These are phyloP conservation scores for Phalacrocorax brasilianus DNA, from an alignment of 2,113 vertebrate genomes.

Conservation along the genomic window DNA sequence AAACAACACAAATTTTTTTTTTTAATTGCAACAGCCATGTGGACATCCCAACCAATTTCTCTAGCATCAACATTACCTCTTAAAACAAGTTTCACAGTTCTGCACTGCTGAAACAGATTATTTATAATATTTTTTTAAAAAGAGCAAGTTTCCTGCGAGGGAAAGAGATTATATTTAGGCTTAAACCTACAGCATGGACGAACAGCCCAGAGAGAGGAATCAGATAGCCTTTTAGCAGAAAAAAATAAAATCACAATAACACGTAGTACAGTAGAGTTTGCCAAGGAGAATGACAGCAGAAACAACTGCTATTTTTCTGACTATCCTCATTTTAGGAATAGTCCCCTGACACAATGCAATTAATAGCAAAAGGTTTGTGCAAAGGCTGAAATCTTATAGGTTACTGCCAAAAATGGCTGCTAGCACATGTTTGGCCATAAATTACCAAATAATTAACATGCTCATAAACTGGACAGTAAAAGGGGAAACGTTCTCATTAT, in stretches of 20 bases:
- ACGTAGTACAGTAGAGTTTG: neutral
- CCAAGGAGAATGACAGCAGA: neutral
- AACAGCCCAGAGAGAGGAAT: neutral
- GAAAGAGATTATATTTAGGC: conserved; percentile 44
- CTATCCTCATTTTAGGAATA: neutral
- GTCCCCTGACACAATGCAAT: neutral
- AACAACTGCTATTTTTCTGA: neutral
- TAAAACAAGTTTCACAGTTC: neutral
- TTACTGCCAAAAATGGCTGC: neutral
- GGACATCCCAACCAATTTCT: neutral
- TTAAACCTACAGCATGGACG: neutral
- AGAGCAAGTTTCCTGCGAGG: neutral
- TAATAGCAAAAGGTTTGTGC: neutral
- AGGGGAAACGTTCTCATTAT: neutral
- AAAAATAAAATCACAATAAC: neutral
- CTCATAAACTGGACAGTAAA: neutral
- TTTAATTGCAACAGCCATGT: accelerated
- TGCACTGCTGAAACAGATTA: neutral
- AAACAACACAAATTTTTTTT: neutral
- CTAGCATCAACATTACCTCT: neutral
- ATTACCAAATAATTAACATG: neutral
- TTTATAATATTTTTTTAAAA: neutral
- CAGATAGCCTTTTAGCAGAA: neutral
- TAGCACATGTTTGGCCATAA: neutral
- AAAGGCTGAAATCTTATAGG: neutral